Evolutionary conservation across 2,888 invertebrate genomes (phyloP).

Genomic region (Lapara coniferarum): DNA sequence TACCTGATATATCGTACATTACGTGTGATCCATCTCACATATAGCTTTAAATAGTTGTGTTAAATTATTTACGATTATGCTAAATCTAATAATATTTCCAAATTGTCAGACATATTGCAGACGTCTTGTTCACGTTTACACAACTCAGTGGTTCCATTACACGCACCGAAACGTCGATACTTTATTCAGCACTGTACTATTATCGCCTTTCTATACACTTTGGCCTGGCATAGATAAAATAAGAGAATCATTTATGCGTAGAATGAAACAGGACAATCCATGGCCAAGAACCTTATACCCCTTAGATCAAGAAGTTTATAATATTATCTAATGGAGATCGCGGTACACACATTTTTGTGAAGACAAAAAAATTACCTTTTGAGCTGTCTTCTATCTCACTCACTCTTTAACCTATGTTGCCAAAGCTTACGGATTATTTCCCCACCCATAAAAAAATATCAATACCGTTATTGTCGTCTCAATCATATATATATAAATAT

Average conservation of each 20-base stretch:
- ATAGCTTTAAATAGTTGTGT: constrained; percentile 56
- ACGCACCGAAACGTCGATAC: constrained; percentile 56
- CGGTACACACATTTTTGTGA: too few species aligned
- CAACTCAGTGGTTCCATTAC: constrained; percentile 64
- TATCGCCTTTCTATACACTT: constrained; percentile 50
- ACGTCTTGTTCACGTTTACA: constrained; percentile 75
- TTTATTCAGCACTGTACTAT: constrained; percentile 43
- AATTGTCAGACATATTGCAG: constrained; percentile 84
- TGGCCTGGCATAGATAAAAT: constrained; percentile 35
- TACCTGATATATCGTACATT: constrained; percentile 67
- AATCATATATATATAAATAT: too few species aligned
- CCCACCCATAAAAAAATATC: too few species aligned
- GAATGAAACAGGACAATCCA: constrained; percentile 46
- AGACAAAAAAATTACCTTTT: too few species aligned
- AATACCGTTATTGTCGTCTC: too few species aligned
- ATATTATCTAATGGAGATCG: too few species aligned
- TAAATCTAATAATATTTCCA: constrained; percentile 83
- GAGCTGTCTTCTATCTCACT: too few species aligned
- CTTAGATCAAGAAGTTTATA: too few species aligned
- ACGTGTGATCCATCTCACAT: constrained; percentile 73
- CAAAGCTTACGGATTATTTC: too few species aligned
- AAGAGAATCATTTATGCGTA: constrained; percentile 51
- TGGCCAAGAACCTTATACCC: too few species aligned
- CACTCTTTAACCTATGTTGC: too few species aligned
- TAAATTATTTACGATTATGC: constrained; percentile 64